Evolutionary conservation across 92 coral and sea anemone species (phyloP), one percentile per base, ranked within the genome.

Genomic region (Isaurus tuberculatus): DNA sequence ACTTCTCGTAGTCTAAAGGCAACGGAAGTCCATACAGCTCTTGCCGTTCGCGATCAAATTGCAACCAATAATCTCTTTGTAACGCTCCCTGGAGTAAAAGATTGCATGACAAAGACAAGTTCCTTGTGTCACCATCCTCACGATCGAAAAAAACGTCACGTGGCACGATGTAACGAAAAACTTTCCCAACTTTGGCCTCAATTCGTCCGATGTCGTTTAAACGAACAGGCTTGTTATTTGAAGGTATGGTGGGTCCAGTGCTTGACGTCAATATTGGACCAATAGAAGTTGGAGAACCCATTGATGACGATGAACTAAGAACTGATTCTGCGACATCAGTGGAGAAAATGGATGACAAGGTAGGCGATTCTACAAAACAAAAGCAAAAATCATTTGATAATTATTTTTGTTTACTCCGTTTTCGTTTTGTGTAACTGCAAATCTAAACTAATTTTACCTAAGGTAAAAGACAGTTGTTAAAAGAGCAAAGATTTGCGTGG

Each of bases 81-180:
- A 96, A 81, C 14, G 43, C 75, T 17, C 75, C 63, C 44, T 67
- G 87, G 58, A 73, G 48, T 15, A 90, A 58, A 25, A 83, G 34
- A 15, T 22, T 16, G 23, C 92, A 67, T 6, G 91, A 74, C 78
- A 96, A 88, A 0, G 82, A 49, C 58, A 96, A 79, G 68, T 85
- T 80, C 33, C 97, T 89, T 0, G 99, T 96, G 89, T 89, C 83
- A 37, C 88, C 95, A 70, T 96, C 99, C 66, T 95, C 95, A 57
- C 79, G 81, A 84, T 96, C 99, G 83, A 94, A 91, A 57, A 96
- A 96, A 25, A 95, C 88, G 73, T 96, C 99, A 26, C 66, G 84
- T 25, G 99, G 98, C 32, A 94, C 84, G 11, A 51, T 63, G 27
- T 86, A 90, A 15, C 72, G 72, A 36, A 94, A 88, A 25, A 81